A percentile compares a stretch with the other conserved stretches of the same genome.
Conservation (phyloP, 2,888 invertebrate genomes). For the Caenorhabditis sinica region DNA sequence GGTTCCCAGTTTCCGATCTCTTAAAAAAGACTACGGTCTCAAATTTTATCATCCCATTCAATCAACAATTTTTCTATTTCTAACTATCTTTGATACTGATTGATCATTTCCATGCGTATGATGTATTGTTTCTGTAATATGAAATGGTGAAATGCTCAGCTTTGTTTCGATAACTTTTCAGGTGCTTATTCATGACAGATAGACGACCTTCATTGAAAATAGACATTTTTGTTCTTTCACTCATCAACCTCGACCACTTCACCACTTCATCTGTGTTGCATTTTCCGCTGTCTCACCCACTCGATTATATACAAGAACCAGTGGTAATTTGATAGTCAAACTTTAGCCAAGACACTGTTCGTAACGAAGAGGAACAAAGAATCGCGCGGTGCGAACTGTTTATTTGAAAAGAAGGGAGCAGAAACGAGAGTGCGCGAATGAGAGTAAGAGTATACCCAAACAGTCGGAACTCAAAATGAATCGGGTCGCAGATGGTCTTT, state of each 20-base stretch:
- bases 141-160: background rate
- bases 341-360: constrained; percentile 6
- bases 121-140: background rate
- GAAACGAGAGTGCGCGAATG: constrained; percentile 22
- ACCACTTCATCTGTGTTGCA: background rate
- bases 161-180: background rate
- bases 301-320: constrained; percentile 52
- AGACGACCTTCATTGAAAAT: too few species aligned
- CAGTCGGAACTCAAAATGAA: background rate
- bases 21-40: background rate
- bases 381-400: constrained; percentile 59
- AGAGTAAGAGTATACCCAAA: constrained; percentile 7
- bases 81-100: background rate
- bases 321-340: constrained; percentile 64
- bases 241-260: background rate
- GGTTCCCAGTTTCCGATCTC: background rate
- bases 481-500: constrained; percentile 31
- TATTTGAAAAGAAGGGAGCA: constrained; percentile 50
- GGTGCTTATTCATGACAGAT: background rate
- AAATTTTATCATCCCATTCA: background rate
- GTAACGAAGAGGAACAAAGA: constrained; percentile 13
- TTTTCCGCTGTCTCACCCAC: constrained; percentile 22
- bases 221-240: background rate
- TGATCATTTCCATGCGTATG: constrained; percentile 1
- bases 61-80: background rate